phyloP scores from a whole-genome alignment of 2,113 vertebrate genomes.

The Anolis sagrei region DNA sequence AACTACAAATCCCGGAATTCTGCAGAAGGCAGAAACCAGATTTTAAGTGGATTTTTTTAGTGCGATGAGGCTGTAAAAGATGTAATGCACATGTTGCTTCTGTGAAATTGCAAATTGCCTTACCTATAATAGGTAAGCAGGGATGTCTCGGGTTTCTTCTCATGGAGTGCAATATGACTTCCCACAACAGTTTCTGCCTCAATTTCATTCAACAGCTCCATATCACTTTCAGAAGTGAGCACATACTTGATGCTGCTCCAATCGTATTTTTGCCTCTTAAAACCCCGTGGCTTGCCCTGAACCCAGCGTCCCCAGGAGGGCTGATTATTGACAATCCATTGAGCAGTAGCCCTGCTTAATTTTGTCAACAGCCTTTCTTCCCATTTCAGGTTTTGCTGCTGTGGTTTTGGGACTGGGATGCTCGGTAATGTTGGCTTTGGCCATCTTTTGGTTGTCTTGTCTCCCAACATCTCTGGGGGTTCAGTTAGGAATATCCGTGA shows the following conservation, averaged over 20 bases:
- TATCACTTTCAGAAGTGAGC: conserved; percentile 62
- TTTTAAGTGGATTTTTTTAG: no score
- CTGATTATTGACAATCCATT: conserved; percentile 70
- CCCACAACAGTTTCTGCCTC: conserved; percentile 42
- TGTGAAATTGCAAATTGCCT: not conserved
- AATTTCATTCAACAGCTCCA: conserved; percentile 54
- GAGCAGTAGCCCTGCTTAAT: conserved; percentile 68
- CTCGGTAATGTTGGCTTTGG: conserved; percentile 24
- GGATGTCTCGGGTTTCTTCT: conserved; percentile 55
- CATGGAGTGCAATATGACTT: not conserved
- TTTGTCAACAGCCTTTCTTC: conserved; percentile 66
- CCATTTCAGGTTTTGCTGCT: conserved; percentile 47
- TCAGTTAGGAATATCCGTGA: conserved; percentile 21
- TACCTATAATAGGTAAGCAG: conserved; percentile 76
- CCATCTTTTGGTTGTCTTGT: not conserved
- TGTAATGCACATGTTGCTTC: not conserved
- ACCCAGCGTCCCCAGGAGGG: conserved; percentile 35
- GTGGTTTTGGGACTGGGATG: not conserved
- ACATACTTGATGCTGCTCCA: conserved; percentile 71
- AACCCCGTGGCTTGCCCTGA: conserved; percentile 53
- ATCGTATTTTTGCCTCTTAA: conserved; percentile 65
- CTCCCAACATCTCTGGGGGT: not conserved
- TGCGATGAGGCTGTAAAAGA: no score
- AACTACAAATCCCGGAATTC: no score
- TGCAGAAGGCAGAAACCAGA: no score